Conservation (phyloP, 2,113 vertebrate species). For the Tonatia bakeri region DNA sequence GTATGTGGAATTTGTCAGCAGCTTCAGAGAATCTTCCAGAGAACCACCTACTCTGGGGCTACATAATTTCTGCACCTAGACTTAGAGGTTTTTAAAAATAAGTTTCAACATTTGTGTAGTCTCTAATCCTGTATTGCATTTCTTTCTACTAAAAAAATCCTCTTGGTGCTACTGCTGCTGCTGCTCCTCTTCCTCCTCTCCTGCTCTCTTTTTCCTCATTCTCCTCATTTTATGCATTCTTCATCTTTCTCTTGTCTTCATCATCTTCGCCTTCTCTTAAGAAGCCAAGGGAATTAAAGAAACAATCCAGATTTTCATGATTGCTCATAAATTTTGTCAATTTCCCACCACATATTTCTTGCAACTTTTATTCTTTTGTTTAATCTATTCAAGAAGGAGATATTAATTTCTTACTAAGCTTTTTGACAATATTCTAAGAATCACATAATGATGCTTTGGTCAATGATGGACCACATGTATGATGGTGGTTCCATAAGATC, state of each 20-base stretch:
- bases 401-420: neutral
- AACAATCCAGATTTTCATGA: neutral
- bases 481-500: neutral
- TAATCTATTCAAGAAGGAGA: neutral
- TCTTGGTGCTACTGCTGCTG: neutral
- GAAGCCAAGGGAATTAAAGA: neutral
- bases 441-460: neutral
- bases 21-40: neutral
- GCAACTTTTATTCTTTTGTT: neutral
- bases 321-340: neutral
- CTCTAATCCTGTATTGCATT: neutral
- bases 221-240: neutral
- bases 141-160: neutral
- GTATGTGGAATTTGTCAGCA: neutral
- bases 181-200: neutral
- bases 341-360: neutral
- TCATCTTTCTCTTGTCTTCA: neutral
- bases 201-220: neutral
- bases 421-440: neutral
- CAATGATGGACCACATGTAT: neutral
- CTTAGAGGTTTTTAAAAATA: neutral
- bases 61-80: neutral
- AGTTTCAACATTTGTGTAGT: neutral
- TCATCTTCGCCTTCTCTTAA: neutral
- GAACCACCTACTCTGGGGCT: neutral